These are phyloP conservation scores for Sinocyclocheilus anophthalmus DNA, from an alignment of 2,113 vertebrate species.

Conservation along the genomic window DNA sequence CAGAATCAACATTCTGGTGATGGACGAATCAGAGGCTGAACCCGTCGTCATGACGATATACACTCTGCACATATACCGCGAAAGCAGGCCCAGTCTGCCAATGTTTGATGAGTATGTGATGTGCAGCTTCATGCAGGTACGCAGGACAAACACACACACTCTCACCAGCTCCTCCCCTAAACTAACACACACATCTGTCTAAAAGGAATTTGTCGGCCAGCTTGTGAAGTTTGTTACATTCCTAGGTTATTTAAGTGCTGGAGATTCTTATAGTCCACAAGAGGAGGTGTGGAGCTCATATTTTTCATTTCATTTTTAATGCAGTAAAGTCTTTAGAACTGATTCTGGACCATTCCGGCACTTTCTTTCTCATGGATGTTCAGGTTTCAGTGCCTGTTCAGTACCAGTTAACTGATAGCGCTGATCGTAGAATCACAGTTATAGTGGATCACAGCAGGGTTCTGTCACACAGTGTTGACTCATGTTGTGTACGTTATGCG, in stretches of 20 bases:
- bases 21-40: conserved; percentile 67
- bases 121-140: conserved; percentile 91
- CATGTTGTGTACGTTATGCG: too few relatives aligned
- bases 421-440: conserved; percentile 56
- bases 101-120: conserved; percentile 87
- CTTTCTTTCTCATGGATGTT: conserved; percentile 68
- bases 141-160: conserved; percentile 21
- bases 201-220: neutral
- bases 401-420: conserved; percentile 63
- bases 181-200: conserved; percentile 19
- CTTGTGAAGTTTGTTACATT: conserved; percentile 9
- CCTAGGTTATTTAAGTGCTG: neutral
- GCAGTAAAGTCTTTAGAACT: neutral
- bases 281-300: too few relatives aligned
- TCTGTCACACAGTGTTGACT: conserved; percentile 4
- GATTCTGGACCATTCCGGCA: conserved; percentile 44
- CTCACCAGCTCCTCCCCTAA: neutral
- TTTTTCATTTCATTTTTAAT: too few relatives aligned
- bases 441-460: conserved; percentile 36
- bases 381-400: conserved; percentile 69
- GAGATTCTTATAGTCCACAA: too few relatives aligned
- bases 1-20: conserved; percentile 82
- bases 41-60: conserved; percentile 81
- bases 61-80: conserved; percentile 84
- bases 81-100: conserved; percentile 89